Conservation (phyloP, 2,797 vertebrate species). For the Halcyon chelicuti region DNA sequence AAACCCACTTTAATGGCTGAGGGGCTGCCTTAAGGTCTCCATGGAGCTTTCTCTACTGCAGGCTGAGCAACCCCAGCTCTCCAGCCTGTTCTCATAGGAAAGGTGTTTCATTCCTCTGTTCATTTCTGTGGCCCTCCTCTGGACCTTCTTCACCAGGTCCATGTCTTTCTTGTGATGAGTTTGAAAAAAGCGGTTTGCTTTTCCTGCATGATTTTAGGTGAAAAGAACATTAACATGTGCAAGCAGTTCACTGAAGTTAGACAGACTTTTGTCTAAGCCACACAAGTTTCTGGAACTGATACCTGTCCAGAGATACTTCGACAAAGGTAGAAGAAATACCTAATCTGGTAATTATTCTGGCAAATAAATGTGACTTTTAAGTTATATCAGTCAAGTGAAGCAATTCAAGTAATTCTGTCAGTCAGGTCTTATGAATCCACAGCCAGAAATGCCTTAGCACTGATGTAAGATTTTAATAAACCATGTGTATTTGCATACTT, state of each 20-base stretch:
- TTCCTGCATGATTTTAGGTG: background rate
- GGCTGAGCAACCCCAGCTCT: background rate
- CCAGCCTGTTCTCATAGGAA: no score
- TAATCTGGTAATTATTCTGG: background rate
- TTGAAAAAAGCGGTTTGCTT: background rate
- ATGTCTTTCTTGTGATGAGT: background rate
- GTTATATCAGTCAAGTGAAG: background rate
- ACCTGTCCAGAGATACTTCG: background rate
- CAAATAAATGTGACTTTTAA: conserved; percentile 3
- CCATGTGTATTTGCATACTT: conserved; percentile 27
- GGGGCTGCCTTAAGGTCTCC: background rate
- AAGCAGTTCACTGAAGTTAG: background rate
- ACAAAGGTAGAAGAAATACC: background rate
- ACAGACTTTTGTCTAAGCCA: background rate
- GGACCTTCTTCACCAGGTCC: background rate
- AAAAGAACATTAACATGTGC: fast-evolving
- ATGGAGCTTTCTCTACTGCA: background rate
- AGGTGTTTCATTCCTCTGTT: background rate
- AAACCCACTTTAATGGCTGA: background rate
- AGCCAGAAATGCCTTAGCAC: background rate
- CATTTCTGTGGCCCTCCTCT: background rate
- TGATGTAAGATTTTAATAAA: conserved; percentile 36
- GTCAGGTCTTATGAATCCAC: background rate
- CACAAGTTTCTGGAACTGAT: background rate
- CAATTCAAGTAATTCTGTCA: background rate